A percentile compares a stretch with the other conserved stretches of the same genome.
These are phyloP conservation scores for Coregonus sp. DNA, from an alignment of 2,797 vertebrate genomes.

Conservation along the genomic window DNA sequence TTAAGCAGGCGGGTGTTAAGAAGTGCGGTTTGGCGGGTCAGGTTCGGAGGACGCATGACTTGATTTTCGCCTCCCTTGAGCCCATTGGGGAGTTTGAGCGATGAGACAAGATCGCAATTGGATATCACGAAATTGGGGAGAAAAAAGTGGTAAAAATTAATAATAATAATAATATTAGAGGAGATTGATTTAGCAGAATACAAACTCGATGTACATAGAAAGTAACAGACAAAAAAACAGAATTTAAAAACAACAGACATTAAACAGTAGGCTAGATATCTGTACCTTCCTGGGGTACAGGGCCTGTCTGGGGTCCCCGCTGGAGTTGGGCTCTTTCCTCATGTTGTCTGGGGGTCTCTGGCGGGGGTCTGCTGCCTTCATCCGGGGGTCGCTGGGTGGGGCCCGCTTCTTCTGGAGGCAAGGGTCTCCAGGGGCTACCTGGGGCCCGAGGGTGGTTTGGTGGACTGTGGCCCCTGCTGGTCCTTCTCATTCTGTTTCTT, in stretches of 20 bases:
- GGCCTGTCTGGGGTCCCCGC: conserved; percentile 80
- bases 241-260: not conserved
- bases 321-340: conserved; percentile 77
- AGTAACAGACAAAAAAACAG: not conserved
- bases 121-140: too few relatives aligned
- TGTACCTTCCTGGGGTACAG: not conserved
- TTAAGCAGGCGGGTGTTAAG: too few relatives aligned
- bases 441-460: conserved; percentile 50
- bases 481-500: conserved; percentile 90
- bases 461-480: conserved; percentile 75
- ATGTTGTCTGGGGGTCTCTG: conserved; percentile 71
- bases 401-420: conserved; percentile 87
- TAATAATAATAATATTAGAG: not conserved
- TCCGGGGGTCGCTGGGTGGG: conserved; percentile 81
- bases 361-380: conserved; percentile 79
- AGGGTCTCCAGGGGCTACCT: conserved; percentile 76
- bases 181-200: not conserved
- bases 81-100: too few relatives aligned
- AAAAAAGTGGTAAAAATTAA: too few relatives aligned
- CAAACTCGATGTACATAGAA: not conserved
- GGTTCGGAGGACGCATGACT: too few relatives aligned
- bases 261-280: not conserved
- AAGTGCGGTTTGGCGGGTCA: too few relatives aligned
- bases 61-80: too few relatives aligned
- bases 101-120: too few relatives aligned